Evolutionary conservation across 2,113 vertebrate species (phyloP).

Genomic region (Myrmecobius fasciatus): DNA sequence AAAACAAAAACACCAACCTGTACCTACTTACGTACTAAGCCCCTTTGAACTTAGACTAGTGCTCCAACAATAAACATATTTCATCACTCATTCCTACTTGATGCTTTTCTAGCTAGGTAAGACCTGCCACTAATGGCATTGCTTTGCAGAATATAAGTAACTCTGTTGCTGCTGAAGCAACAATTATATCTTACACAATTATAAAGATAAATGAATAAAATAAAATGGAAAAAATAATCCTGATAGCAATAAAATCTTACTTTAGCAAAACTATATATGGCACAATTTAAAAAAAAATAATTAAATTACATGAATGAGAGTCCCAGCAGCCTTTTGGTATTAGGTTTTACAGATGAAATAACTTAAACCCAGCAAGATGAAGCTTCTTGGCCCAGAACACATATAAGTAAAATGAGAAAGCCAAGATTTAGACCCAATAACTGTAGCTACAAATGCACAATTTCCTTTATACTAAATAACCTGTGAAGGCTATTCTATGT

Average conservation of each 20-base stretch:
- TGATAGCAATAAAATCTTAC: background rate
- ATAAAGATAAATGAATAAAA: background rate
- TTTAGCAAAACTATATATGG: slow-evolving; percentile 44
- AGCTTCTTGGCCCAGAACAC: background rate
- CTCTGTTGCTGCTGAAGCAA: background rate
- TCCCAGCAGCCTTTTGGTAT: background rate
- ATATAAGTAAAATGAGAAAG: background rate
- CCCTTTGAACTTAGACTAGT: background rate
- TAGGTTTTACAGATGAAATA: background rate
- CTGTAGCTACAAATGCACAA: background rate
- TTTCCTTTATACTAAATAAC: background rate
- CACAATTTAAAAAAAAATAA: slow-evolving; percentile 8
- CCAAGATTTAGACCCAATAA: background rate
- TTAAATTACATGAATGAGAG: slow-evolving; percentile 25
- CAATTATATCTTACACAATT: background rate
- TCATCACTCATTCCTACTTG: background rate
- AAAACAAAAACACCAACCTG: background rate
- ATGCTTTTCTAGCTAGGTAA: background rate
- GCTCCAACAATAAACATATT: background rate
- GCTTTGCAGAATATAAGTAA: background rate
- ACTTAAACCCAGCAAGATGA: background rate
- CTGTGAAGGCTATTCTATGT: background rate
- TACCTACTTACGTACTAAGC: background rate
- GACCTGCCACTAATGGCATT: background rate
- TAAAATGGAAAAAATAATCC: background rate